These are phyloP conservation scores for Menidia menidia DNA, from an alignment of 2,797 vertebrate genomes.

Conservation along the genomic window DNA sequence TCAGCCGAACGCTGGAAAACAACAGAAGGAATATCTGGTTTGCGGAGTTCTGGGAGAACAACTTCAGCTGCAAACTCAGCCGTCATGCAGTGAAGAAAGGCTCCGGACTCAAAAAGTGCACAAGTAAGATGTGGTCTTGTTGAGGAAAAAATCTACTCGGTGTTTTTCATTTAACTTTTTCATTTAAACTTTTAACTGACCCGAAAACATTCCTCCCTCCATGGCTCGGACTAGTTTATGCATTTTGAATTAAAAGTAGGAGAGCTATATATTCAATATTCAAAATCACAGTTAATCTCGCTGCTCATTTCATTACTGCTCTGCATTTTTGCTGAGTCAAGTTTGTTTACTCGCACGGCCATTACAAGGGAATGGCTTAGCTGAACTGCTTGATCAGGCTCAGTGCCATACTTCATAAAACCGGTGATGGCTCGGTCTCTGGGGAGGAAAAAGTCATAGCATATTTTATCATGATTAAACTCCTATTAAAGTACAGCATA, in stretches of 20 bases:
- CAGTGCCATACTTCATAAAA: slow-evolving; percentile 40
- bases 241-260: slow-evolving; percentile 52
- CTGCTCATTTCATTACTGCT: slow-evolving; percentile 37
- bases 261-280: slow-evolving; percentile 41
- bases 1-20: slow-evolving; percentile 96
- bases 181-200: slow-evolving; percentile 51
- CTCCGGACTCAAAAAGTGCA: slow-evolving; percentile 96
- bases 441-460: slow-evolving; percentile 25
- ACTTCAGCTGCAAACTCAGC: slow-evolving; percentile 98
- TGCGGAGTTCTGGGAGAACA: slow-evolving; percentile 98
- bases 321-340: slow-evolving; percentile 67
- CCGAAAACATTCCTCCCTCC: slow-evolving; percentile 32
- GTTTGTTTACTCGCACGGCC: slow-evolving; percentile 43
- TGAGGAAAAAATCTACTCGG: slow-evolving; percentile 26
- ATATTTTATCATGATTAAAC: slow-evolving; percentile 49
- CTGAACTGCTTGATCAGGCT: slow-evolving; percentile 45
- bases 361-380: slow-evolving; percentile 47
- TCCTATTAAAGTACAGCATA: slow-evolving; percentile 35
- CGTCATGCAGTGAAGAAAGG: slow-evolving; percentile 95
- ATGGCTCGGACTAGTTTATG: slow-evolving; percentile 41
- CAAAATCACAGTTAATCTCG: slow-evolving; percentile 49
- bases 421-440: slow-evolving; percentile 39
- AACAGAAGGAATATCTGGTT: slow-evolving; percentile 99
- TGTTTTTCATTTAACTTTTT: slow-evolving; percentile 51
- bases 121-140: slow-evolving; percentile 88